Evolutionary conservation across 2,888 invertebrate genomes (phyloP).

Genomic region (Poecilus cupreus): DNA sequence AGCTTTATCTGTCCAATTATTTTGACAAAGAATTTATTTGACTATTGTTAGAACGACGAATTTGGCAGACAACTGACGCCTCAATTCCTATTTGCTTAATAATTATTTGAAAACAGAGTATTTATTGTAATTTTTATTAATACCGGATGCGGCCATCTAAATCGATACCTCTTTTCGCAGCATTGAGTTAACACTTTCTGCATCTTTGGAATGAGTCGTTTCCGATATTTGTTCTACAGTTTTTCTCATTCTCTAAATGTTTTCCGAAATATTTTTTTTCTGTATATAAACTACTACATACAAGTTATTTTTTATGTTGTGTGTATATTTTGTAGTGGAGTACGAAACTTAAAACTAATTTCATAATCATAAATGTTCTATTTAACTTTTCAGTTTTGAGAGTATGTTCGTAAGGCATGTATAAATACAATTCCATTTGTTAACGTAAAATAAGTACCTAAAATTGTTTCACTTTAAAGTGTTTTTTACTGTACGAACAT

Average conservation of each 20-base stretch:
- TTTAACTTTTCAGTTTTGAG: constrained; percentile 7
- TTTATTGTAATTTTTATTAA: neutral
- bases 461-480: constrained; percentile 28
- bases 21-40: neutral
- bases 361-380: constrained; percentile 3
- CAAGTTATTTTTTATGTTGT: neutral
- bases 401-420: constrained; percentile 37
- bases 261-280: neutral
- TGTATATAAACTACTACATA: constrained; percentile 7
- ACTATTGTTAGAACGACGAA: constrained; percentile 15
- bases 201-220: constrained; percentile 20
- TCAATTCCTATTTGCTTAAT: constrained; percentile 52
- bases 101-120: neutral
- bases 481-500: constrained; percentile 30
- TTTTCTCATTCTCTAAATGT: neutral
- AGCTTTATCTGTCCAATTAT: neutral
- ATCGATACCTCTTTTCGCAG: neutral
- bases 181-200: neutral
- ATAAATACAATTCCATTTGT: constrained; percentile 38
- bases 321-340: constrained; percentile 13
- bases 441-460: constrained; percentile 2
- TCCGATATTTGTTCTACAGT: neutral
- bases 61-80: constrained; percentile 51
- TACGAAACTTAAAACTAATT: constrained; percentile 12
- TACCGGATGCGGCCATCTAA: neutral